These are phyloP conservation scores for Sitta carolinensis DNA, from an alignment of 2,797 vertebrate genomes.

Conservation along the genomic window DNA sequence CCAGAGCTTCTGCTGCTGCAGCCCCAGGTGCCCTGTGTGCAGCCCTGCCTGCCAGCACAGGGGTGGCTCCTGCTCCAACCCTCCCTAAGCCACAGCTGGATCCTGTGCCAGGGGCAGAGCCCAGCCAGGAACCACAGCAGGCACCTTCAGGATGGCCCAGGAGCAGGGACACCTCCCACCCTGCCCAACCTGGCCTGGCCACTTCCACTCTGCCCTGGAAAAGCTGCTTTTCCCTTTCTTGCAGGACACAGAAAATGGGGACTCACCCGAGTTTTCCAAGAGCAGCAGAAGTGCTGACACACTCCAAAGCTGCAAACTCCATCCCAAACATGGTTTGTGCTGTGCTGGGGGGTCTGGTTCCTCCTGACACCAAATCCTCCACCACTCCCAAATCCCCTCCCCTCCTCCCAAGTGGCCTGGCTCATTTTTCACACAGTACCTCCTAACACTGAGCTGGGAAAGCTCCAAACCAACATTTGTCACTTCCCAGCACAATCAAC, in stretches of 20 bases:
- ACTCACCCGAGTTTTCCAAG: not conserved
- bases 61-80: accelerated
- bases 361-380: not conserved
- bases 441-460: not conserved
- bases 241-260: not conserved
- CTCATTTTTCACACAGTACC: not conserved
- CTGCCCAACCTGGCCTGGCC: not conserved
- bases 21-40: not conserved
- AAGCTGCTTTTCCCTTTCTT: accelerated
- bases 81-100: not conserved
- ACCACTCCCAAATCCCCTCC: not conserved
- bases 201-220: not conserved
- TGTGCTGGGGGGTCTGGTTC: accelerated
- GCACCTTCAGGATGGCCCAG: not conserved
- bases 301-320: not conserved
- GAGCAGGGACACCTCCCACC: not conserved
- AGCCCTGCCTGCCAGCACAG: not conserved
- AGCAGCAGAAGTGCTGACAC: not conserved
- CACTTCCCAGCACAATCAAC: not conserved
- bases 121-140: accelerated
- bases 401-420: accelerated
- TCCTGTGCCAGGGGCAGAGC: not conserved
- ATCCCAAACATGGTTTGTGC: accelerated
- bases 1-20: accelerated
- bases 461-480: not conserved